Conservation (phyloP, 2,888 invertebrate species). For the Corythucha ciliata region DNA sequence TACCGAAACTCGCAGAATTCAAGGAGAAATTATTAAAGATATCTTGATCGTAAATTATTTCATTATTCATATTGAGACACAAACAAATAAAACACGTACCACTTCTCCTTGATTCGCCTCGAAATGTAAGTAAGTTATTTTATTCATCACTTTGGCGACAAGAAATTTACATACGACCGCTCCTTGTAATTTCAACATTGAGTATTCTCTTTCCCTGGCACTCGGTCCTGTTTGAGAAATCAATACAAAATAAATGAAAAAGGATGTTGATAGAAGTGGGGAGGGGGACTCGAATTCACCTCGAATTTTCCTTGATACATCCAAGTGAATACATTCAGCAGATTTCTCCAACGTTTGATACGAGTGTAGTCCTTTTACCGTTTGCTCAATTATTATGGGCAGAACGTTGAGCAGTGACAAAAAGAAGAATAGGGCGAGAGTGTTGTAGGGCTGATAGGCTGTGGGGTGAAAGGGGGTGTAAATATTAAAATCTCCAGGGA, state of each 20-base stretch:
- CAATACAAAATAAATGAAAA: too few relatives aligned
- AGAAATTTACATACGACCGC: slow-evolving; percentile 10
- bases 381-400: slow-evolving; percentile 15
- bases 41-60: background rate
- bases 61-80: background rate
- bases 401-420: slow-evolving; percentile 9
- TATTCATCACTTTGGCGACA: slow-evolving; percentile 2
- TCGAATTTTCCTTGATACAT: background rate
- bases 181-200: too few relatives aligned
- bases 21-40: background rate
- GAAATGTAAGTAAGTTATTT: slow-evolving; percentile 12
- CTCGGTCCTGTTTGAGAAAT: too few relatives aligned
- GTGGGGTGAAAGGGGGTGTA: background rate
- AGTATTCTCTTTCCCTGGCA: too few relatives aligned
- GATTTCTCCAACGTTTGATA: background rate
- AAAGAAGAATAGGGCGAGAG: slow-evolving; percentile 15
- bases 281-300: too few relatives aligned
- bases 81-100: slow-evolving; percentile 1
- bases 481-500: background rate
- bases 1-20: background rate
- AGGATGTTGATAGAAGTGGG: too few relatives aligned
- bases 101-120: slow-evolving; percentile 1
- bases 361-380: slow-evolving; percentile 15
- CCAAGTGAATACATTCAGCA: background rate
- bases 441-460: slow-evolving; percentile 6